Evolutionary conservation across 2,113 vertebrate species (phyloP), one percentile per base, ranked within the genome.

Genomic region (Nothocercus julius): DNA sequence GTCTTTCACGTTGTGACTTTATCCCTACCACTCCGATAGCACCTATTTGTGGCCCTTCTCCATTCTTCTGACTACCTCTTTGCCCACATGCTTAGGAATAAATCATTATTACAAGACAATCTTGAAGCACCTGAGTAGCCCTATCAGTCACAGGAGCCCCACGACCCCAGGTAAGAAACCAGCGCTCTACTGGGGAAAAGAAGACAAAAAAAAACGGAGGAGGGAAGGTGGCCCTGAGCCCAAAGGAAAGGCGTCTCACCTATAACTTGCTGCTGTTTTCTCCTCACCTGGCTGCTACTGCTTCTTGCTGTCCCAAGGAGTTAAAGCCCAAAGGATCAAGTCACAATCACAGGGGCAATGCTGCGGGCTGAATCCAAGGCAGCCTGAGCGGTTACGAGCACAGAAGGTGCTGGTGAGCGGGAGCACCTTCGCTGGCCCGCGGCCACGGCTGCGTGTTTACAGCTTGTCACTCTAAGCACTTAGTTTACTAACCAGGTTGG

Each of bases 391-490:
- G 36, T 2, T 54, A 40, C 77, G 62, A 85, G 89, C 66, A 63
- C 68, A 78, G 79, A 17, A 86, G 84, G 30, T 34, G 53, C 13
- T 16, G 44, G 34, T 70, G 59, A 25, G 47, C 4, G 1, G n/a
- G 56, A 42, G 13, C 4, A 22, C 1, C 47, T 44, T 44, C 15
- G 0, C 76, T 95, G 94, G 91, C 95, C 75, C 25, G 0, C 0
- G 72, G 94, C 92, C 94, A 90, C 1, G 67, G 77, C 88, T 89
- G 83, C 68, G 70, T 93, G 93, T 96, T 95, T 90, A 92, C 95
- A 95, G 82, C 85, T 73, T 93, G 91, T 86, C 95, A 95, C 82
- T 75, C 64, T 5, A 66, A 85, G 88, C 27, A n/a, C 81, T 94
- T 2, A 63, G 87, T 91, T 92, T 83, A 83, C 90, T 93, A 90